These are phyloP conservation scores for Phenganax subtilis DNA, from an alignment of 92 coral and sea anemone genomes.

Conservation along the genomic window DNA sequence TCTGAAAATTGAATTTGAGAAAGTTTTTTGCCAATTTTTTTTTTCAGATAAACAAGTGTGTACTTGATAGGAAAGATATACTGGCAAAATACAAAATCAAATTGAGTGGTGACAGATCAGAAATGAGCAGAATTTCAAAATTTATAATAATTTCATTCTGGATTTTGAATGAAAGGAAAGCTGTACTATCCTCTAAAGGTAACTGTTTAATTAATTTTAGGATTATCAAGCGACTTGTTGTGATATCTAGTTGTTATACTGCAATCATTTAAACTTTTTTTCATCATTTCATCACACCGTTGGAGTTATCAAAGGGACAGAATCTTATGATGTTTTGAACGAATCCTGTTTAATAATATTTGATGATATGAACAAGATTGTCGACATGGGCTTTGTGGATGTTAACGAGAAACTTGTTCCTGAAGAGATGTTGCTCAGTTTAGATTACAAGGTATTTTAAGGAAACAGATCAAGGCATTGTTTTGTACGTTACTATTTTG, in stretches of 20 bases:
- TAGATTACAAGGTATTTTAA: neutral
- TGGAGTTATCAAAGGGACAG: neutral
- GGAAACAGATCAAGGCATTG: neutral
- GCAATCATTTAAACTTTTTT: neutral
- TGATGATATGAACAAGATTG: constrained; percentile 8
- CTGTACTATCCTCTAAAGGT: constrained; percentile 5
- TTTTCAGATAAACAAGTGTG: neutral
- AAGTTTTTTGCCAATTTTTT: no score
- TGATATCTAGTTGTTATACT: no score
- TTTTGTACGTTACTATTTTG: neutral
- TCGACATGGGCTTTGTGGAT: neutral
- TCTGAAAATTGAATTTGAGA: no score
- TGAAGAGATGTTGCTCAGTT: neutral
- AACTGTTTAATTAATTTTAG: no score
- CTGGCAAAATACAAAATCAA: neutral
- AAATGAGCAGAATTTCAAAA: neutral
- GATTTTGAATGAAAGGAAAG: neutral
- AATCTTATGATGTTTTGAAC: neutral
- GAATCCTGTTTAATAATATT: neutral
- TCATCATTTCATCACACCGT: neutral
- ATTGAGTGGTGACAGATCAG: neutral
- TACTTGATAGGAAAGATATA: neutral
- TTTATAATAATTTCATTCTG: constrained; percentile 3
- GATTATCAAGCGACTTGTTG: no score
- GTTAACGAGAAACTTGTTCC: neutral